Base-by-base conservation (phyloP, 2,888 invertebrate genomes). In the Chloroclysta siterata region DNA sequence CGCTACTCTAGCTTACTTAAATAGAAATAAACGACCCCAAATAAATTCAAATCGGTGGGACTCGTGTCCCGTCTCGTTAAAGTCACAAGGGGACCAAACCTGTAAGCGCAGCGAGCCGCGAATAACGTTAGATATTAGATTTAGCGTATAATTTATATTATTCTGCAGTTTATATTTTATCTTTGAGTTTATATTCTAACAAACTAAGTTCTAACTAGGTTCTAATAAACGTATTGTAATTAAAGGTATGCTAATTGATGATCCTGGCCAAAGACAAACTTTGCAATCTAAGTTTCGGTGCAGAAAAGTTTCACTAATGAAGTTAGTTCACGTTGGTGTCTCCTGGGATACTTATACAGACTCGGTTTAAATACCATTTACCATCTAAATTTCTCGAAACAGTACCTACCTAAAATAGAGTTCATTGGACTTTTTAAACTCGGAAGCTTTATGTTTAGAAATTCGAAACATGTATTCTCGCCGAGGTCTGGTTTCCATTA, bases 291-390 rank as follows among this genome's bases (percentile, higher is more conserved):
- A 51, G 48, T 53, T 42, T 22, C 36, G 28, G 53, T 14, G 46
- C n/a, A 17, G 56, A 46, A 36, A 47, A 57, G 29, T 58, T 63
- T 5, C 14, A 56, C 47, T 50, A 63, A 63, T 63, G 17, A 53
- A 60, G 15, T 53, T 52, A 53, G 5, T 53, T 53, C 11, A 47
- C 28, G 39, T 59, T 44, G n/a, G 29, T 15, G 39, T 8, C 53
- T 42, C 29, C 29, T 42, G 17, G 42, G 42, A 15, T 42, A 51
- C 15, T 51, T 28, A 14, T 41, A 42, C 10, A 29, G 11, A 50
- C 41, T 33, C 7, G n/a, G 39, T 17, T 22, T 39, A 52, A 17
- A 11, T 39, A 39, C 39, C 2, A 6, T 6, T 39, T 29, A 50
- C 11, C 22, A 22, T 17, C 29, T 36, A 15, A 46, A 36, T 46